These are phyloP conservation scores for Tricholaema leucomelas DNA, from an alignment of 2,113 vertebrate genomes.

Conservation along the genomic window DNA sequence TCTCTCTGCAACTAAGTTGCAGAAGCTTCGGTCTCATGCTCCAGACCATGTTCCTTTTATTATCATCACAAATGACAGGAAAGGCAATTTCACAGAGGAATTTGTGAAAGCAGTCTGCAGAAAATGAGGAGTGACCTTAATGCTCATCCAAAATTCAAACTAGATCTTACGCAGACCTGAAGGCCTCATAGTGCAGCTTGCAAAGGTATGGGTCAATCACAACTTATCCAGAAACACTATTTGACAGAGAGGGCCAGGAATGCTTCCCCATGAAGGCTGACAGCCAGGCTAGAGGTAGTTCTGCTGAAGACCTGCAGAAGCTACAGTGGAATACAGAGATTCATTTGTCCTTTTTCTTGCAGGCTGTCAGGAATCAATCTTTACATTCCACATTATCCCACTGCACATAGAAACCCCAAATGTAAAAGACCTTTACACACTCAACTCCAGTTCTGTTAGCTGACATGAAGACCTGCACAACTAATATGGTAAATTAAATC, in stretches of 20 bases:
- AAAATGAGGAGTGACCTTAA: background rate
- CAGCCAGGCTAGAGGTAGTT: background rate
- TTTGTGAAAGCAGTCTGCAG: background rate
- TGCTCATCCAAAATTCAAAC: background rate
- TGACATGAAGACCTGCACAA: background rate
- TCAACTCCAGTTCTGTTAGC: background rate
- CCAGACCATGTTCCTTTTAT: background rate
- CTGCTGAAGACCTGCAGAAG: background rate
- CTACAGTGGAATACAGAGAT: background rate
- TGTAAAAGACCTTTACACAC: background rate
- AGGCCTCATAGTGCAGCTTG: background rate
- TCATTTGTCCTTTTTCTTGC: background rate
- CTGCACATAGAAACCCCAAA: background rate
- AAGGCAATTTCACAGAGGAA: background rate
- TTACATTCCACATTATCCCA: background rate
- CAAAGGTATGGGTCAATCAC: background rate
- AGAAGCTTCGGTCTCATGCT: background rate
- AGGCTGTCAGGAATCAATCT: background rate
- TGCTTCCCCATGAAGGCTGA: background rate
- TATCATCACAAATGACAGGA: background rate
- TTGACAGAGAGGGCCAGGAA: background rate
- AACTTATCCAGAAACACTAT: background rate
- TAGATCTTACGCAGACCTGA: background rate
- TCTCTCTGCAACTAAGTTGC: background rate
- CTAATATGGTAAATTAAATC: background rate